Conservation (phyloP, 1,140 invertebrate species). For the Scylla paramamosain region DNA sequence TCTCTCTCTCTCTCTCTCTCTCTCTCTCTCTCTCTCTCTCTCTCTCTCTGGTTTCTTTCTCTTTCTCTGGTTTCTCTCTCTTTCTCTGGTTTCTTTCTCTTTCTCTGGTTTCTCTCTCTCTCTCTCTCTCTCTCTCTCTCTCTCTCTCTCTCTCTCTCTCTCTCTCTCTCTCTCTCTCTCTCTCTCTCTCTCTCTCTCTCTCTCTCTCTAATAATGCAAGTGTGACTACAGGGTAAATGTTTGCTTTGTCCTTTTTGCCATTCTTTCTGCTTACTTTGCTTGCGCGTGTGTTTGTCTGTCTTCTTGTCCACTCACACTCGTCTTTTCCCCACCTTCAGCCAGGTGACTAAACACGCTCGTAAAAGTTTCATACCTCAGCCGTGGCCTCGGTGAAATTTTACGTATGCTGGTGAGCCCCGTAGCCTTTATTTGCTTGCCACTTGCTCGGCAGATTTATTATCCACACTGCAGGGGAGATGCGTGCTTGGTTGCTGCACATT, state of each 20-base stretch:
- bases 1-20: slow-evolving; percentile 5
- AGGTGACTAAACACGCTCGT: slow-evolving; percentile 72
- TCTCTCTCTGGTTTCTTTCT: neutral
- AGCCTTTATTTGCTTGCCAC: slow-evolving; percentile 41
- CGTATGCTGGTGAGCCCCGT: neutral
- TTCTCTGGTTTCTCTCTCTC: slow-evolving; percentile 46
- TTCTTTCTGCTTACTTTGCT: neutral
- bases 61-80: neutral
- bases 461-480: neutral
- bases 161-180: slow-evolving; percentile 53
- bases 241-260: neutral
- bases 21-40: slow-evolving; percentile 3
- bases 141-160: slow-evolving; percentile 59
- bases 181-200: slow-evolving; percentile 45
- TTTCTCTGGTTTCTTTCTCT: neutral
- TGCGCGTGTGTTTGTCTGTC: neutral
- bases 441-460: slow-evolving; percentile 17
- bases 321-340: slow-evolving; percentile 35
- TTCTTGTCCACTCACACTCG: neutral
- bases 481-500: neutral
- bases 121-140: slow-evolving; percentile 58
- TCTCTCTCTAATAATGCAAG: neutral
- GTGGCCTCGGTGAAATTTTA: slow-evolving; percentile 55
- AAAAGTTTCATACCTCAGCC: slow-evolving; percentile 71
- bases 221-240: neutral